Evolutionary conservation across 2,888 invertebrate genomes (phyloP).

Genomic region (Junonia oenone): DNA sequence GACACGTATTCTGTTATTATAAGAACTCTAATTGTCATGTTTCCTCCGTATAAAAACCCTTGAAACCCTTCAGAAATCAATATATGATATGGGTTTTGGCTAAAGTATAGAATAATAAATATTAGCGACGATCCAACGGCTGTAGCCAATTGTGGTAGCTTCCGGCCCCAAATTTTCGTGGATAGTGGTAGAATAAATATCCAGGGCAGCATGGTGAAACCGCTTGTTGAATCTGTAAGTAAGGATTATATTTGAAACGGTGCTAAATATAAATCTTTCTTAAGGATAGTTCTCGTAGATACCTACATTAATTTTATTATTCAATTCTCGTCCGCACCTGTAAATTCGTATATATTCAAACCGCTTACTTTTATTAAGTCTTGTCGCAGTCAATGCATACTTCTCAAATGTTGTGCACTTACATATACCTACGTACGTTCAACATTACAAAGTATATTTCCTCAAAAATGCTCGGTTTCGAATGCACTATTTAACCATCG

Average conservation of each 20-base stretch:
- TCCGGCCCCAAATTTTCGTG: slow-evolving; percentile 35
- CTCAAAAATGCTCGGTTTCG: too few species aligned
- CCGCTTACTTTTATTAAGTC: too few species aligned
- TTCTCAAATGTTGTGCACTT: too few species aligned
- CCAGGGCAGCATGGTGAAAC: slow-evolving; percentile 40
- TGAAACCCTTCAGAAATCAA: slow-evolving; percentile 37
- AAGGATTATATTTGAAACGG: background rate
- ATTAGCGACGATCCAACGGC: slow-evolving; percentile 29
- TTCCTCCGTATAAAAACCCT: slow-evolving; percentile 35
- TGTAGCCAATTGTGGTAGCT: slow-evolving; percentile 34
- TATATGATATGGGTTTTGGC: slow-evolving; percentile 33
- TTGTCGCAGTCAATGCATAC: too few species aligned
- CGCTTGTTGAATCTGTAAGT: slow-evolving; percentile 39
- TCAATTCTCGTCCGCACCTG: too few species aligned
- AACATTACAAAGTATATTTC: too few species aligned
- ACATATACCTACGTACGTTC: too few species aligned
- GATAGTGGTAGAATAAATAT: slow-evolving; percentile 35
- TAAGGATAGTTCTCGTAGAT: too few species aligned
- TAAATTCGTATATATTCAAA: too few species aligned
- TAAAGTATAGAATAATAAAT: slow-evolving; percentile 34
- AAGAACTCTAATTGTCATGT: slow-evolving; percentile 33
- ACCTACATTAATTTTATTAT: too few species aligned
- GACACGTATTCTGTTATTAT: slow-evolving; percentile 37
- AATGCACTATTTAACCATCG: too few species aligned
- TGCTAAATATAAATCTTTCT: too few species aligned